Base-by-base conservation (phyloP, 2,888 invertebrate species). In the Melieria omissa region DNA sequence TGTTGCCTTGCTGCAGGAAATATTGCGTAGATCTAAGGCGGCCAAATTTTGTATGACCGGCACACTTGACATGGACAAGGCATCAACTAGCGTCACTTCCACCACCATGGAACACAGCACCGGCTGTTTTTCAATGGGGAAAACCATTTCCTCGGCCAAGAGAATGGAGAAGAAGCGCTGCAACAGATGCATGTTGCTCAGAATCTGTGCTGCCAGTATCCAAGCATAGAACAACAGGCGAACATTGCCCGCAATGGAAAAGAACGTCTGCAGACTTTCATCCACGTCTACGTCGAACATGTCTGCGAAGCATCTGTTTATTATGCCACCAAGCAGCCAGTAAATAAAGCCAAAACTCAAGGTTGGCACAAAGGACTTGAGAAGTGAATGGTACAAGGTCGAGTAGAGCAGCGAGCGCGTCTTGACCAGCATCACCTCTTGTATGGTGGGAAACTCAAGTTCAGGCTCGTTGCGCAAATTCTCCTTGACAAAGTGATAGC, bases 11-110 rank as follows among this genome's bases (percentile, higher is more conserved):
- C 77, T 76, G 5, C 74, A 74, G 0, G 91, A 89, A 79, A 95
- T 84, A 47, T 90, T 89, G 79, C 89, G 90, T 29, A 96, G 88
- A 84, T 95, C 95, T 73, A 92, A 88, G 74, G 92, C 93, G 6
- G 93, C 95, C 69, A 96, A 87, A 81, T 93, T 92, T 83, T 93
- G 93, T 75, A 92, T 89, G 65, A 94, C 91, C 64, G 91, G 88
- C 70, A 90, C 89, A 71, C 90, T 89, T 0, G 64, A 63, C 4
- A 83, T 73, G 4, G 88, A 87, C 29, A 95, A 83, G 41, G 91
- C 92, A 76, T 91, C 90, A 54, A 89, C 88, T 16, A 95, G 84
- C 0, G 90, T 90, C 0, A 92, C 80, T n/a, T 84, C 79, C 6
- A 77, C 62, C 0, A 76, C 52, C 5, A 55, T 14, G 16, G 54